phyloP scores from a whole-genome alignment of 2,797 vertebrate genomes.

The Corythornis leucogaster region DNA sequence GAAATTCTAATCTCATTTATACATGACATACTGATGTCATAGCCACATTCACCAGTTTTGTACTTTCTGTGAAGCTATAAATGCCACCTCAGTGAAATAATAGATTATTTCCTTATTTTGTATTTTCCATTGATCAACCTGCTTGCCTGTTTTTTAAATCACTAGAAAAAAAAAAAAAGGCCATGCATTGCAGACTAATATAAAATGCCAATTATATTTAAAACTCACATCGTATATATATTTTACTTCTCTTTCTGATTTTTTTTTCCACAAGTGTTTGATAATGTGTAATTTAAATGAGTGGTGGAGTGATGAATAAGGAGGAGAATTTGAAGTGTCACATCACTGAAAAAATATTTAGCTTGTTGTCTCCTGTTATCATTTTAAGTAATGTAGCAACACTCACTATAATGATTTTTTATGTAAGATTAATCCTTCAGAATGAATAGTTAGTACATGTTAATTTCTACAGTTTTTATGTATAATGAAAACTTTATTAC shows the following conservation, averaged over 20 bases:
- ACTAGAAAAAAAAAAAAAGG: background rate
- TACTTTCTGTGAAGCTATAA: background rate
- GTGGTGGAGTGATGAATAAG: constrained; percentile 30
- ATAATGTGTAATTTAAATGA: constrained; percentile 28
- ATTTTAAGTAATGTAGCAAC: constrained; percentile 55
- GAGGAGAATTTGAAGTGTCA: constrained; percentile 35
- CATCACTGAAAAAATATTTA: constrained; percentile 58
- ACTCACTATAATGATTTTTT: constrained; percentile 24
- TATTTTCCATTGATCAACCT: background rate
- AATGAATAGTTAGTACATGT: background rate
- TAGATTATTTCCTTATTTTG: background rate
- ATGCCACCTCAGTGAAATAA: background rate
- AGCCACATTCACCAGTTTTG: background rate
- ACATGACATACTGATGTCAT: background rate
- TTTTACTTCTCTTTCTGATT: background rate
- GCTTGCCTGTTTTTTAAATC: background rate
- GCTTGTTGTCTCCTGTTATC: constrained; percentile 42
- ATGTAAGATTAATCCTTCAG: constrained; percentile 35
- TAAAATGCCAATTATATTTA: background rate
- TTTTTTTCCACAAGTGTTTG: background rate
- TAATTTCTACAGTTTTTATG: background rate
- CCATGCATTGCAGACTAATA: background rate
- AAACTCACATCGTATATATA: background rate
- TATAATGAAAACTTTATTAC: constrained; percentile 13
- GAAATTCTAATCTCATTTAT: background rate